These are phyloP conservation scores for Chromobotia macracanthus DNA, from an alignment of 2,797 vertebrate genomes.

Conservation along the genomic window DNA sequence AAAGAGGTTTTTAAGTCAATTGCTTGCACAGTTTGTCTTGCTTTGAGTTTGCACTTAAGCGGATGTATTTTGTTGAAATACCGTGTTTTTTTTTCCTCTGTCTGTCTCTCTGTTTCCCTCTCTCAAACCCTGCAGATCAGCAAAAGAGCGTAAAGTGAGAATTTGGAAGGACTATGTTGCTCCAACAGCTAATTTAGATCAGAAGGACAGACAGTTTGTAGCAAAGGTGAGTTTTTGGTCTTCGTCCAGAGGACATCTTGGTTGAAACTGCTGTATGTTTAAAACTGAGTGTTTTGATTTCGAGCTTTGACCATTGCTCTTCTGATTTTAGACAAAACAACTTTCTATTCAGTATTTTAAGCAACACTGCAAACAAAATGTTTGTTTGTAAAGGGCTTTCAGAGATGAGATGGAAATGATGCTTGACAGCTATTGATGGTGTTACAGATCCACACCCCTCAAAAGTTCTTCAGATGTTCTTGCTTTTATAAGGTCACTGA, in stretches of 20 bases:
- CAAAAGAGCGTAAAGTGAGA: slow-evolving; percentile 92
- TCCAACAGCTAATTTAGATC: slow-evolving; percentile 94
- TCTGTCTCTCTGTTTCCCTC: neutral
- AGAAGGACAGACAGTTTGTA: slow-evolving; percentile 95
- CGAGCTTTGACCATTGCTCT: neutral
- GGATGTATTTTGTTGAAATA: neutral
- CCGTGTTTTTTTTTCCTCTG: too few relatives aligned
- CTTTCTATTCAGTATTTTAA: neutral
- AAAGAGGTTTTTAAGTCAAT: slow-evolving; percentile 10
- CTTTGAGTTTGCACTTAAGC: neutral
- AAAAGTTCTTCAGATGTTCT: too few relatives aligned
- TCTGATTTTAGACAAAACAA: too few relatives aligned
- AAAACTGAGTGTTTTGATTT: neutral
- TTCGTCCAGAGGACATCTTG: neutral
- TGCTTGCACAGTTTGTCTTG: neutral
- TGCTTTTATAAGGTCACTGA: neutral
- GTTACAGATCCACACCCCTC: too few relatives aligned
- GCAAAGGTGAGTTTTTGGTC: slow-evolving; percentile 84
- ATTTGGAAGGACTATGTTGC: slow-evolving; percentile 99
- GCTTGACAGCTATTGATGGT: too few relatives aligned
- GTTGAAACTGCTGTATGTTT: neutral
- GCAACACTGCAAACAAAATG: neutral
- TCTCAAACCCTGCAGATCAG: slow-evolving; percentile 77
- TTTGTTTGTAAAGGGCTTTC: neutral
- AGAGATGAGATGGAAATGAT: too few relatives aligned